Conservation (phyloP, 2,113 vertebrate genomes). For the Silurus asotus region DNA sequence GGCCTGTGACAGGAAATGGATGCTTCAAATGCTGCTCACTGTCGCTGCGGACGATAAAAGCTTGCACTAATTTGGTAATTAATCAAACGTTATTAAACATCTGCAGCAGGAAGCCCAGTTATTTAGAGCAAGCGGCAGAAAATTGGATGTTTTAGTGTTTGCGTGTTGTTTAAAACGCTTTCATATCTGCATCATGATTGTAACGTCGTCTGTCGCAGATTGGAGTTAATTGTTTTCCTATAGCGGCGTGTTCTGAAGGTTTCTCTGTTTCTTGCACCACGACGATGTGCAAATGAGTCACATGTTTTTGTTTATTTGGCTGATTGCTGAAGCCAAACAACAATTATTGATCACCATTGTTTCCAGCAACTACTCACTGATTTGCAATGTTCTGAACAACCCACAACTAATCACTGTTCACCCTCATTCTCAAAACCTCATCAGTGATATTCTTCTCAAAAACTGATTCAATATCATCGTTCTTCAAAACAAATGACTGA, state of each 20-base stretch:
- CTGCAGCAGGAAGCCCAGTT: slow-evolving; percentile 54
- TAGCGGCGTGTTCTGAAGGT: neutral
- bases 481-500: too few relatives aligned
- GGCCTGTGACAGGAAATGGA: slow-evolving; percentile 41
- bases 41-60: slow-evolving; percentile 51
- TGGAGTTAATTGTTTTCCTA: neutral
- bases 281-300: neutral
- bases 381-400: too few relatives aligned
- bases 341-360: too few relatives aligned
- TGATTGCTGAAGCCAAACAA: neutral
- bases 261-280: neutral
- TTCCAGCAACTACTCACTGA: too few relatives aligned
- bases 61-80: slow-evolving; percentile 60
- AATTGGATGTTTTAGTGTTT: neutral
- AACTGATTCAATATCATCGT: too few relatives aligned
- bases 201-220: neutral
- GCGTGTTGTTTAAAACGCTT: neutral
- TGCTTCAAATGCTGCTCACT: slow-evolving; percentile 46
- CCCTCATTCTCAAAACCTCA: too few relatives aligned
- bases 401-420: too few relatives aligned
- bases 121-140: slow-evolving; percentile 24
- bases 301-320: neutral
- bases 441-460: too few relatives aligned
- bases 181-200: neutral
- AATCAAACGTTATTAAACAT: slow-evolving; percentile 62